Base-by-base conservation (phyloP, 2,113 vertebrate genomes). In the Notothenia rossii region DNA sequence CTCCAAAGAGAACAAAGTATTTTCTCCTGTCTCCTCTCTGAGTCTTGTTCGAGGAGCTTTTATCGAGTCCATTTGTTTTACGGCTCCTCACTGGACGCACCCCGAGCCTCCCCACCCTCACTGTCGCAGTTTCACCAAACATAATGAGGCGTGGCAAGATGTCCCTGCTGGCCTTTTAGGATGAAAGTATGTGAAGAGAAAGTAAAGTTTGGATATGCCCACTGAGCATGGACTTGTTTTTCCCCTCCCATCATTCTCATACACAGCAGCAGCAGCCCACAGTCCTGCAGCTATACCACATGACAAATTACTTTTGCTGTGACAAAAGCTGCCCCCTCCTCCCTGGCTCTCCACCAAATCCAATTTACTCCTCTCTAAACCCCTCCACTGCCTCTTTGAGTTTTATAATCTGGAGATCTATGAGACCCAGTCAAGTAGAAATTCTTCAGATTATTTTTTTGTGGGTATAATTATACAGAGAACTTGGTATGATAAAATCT, bases 321-420 rank as follows among this genome's bases (percentile, higher is more conserved):
- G 50, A 84, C 75, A 78, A 84, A 89, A 75, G 40, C 53, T 51
- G 8, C 79, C 55, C 45, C 58, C 59, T 68, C 74, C 48, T 80
- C 29, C 48, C 68, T 54, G 14, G 11, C 69, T 53, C 18, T 62
- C 63, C 36, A 77, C 49, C 66, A 84, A 89, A 89, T 89, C 70
- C 62, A 87, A 75, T 87, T 86, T 76, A 40, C 73, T 82, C 20
- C 6, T 60, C 78, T 73, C 36, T n/a, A 75, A 84, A 79, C 22
- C 54, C 12, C 72, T 66, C 63, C 0, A 7, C 51, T 33, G 9
- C 58, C 61, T 63, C 65, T 71, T 70, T 58, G 64, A 77, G 5
- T 63, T 29, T 55, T 48, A 80, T 54, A 61, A 84, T 79, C 65
- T 74, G 45, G n/a, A 62, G 46, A 72, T 77, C 50, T 65, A 73